A percentile compares a stretch with the other conserved stretches of the same genome.
These are phyloP conservation scores for Noturus placidus DNA, from an alignment of 2,113 vertebrate species.

Conservation along the genomic window DNA sequence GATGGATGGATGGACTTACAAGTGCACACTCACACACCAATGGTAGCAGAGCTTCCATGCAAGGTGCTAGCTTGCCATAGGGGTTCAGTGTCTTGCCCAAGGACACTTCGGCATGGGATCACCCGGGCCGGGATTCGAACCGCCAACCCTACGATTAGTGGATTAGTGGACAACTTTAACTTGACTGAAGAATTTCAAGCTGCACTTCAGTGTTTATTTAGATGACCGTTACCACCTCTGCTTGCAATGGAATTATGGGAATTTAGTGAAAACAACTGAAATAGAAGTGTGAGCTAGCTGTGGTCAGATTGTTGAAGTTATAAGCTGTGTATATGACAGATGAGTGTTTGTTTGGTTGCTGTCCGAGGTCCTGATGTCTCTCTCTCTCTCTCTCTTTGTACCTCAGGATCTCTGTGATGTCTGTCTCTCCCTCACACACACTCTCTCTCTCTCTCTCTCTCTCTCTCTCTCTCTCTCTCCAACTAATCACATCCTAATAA, in stretches of 20 bases:
- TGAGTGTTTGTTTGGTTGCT: constrained; percentile 53
- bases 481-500: neutral
- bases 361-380: constrained; percentile 61
- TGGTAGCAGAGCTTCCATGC: too few relatives aligned
- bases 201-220: neutral
- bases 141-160: too few relatives aligned
- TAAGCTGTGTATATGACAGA: neutral
- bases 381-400: neutral
- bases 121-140: too few relatives aligned
- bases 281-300: neutral
- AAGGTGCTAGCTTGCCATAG: too few relatives aligned
- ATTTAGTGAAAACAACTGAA: neutral
- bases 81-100: too few relatives aligned
- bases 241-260: too few relatives aligned
- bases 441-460: too few relatives aligned
- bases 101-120: too few relatives aligned
- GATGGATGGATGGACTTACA: too few relatives aligned
- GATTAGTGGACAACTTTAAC: too few relatives aligned
- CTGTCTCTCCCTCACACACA: too few relatives aligned
- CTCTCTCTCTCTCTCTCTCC: neutral
- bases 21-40: too few relatives aligned
- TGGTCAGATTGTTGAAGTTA: neutral
- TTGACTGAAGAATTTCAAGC: neutral
- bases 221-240: neutral
- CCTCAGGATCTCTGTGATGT: neutral